Base-by-base conservation (phyloP, 2,113 vertebrate species). In the Athene cunicularia region DNA sequence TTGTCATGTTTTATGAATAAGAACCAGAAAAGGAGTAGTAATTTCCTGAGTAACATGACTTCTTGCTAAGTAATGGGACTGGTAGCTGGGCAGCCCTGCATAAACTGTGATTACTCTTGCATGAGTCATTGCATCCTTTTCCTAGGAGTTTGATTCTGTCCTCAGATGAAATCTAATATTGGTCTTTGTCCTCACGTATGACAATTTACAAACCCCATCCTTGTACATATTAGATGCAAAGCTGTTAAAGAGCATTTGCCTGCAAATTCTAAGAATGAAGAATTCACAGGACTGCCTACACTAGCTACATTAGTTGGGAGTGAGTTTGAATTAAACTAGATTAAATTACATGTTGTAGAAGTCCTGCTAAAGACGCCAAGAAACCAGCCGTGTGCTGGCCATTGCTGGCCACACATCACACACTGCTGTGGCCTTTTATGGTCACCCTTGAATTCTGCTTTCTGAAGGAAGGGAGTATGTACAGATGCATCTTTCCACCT, bases 1-100 rank as follows among this genome's bases (percentile, higher is more conserved):
- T 80, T 86, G 79, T 85, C 55, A 91, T 32, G 21, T 85, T 95
- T 80, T 60, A 85, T 95, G 96, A 96, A 26, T 93, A 95, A 96
- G 81, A 95, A 64, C 23, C 55, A 95, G 47, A 91, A 95, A 91
- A 94, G 76, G 32, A 85, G 53, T 49, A 87, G 64, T 73, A 91
- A 87, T 74, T 94, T 96, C 93, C 95, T 96, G 76, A 50, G 62
- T 37, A 62, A 88, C 59, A 74, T 85, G 80, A 90, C 70, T 52
- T 39, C 3, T 5, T 82, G 79, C 60, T 80, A 58, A 92, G 70
- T 70, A 93, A 84, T 88, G 70, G 64, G 16, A 68, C 52, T 91
- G 53, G 89, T 59, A 94, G 87, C 84, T 73, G 56, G 62, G 91
- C 66, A 95, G 80, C 55, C 37, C 21, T 70, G 67, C 76, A 64